Evolutionary conservation across 2,113 vertebrate genomes (phyloP).

Genomic region (Etheostoma cragini): DNA sequence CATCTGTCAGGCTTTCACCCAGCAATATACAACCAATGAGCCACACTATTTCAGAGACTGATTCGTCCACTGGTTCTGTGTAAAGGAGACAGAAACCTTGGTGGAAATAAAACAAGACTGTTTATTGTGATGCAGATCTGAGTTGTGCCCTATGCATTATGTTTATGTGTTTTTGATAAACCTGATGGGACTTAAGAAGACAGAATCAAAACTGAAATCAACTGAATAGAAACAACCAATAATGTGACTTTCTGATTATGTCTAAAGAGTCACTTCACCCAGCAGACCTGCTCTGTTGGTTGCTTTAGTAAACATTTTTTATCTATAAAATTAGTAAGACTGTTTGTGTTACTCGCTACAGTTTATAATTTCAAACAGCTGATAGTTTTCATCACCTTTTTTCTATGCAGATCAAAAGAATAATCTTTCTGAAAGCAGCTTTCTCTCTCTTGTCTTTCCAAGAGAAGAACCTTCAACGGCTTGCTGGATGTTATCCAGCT

Average conservation of each 20-base stretch:
- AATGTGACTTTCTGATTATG: not conserved
- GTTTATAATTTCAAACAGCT: not conserved
- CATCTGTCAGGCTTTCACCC: no score
- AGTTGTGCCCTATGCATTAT: not conserved
- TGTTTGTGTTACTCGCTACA: not conserved
- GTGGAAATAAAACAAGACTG: not conserved
- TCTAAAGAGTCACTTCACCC: not conserved
- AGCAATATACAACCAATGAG: no score
- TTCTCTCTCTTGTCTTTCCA: not conserved
- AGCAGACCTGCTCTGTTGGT: not conserved
- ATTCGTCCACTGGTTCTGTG: not conserved
- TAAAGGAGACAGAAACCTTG: not conserved
- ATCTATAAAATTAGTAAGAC: not conserved
- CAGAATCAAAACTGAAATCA: not conserved
- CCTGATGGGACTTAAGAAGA: not conserved
- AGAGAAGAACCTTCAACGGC: slow-evolving; percentile 28
- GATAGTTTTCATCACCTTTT: not conserved
- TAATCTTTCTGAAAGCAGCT: not conserved
- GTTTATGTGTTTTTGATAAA: not conserved
- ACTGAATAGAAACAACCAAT: not conserved
- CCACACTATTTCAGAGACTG: no score
- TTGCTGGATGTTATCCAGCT: slow-evolving; percentile 38
- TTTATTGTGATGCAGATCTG: not conserved
- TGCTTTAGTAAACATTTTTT: not conserved
- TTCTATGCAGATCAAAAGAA: not conserved